A percentile compares a stretch with the other conserved stretches of the same genome.
Conservation (phyloP, 2,797 vertebrate genomes). For the Gobionotothen gibberifrons region DNA sequence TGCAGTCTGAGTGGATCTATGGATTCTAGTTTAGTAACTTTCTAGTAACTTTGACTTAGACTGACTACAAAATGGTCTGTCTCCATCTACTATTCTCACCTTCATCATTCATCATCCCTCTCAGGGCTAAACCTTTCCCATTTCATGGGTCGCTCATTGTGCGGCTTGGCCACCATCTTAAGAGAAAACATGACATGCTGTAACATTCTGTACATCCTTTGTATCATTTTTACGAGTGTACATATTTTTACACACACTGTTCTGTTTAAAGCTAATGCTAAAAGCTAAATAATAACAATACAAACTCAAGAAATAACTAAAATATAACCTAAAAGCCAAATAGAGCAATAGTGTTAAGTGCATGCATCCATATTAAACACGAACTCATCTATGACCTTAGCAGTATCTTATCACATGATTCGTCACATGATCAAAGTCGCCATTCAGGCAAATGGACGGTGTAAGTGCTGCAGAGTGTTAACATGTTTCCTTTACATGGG, state of each 20-base stretch:
- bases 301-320: conserved; percentile 40
- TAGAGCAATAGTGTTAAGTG: conserved; percentile 57
- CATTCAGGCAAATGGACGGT: conserved; percentile 39
- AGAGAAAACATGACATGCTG: conserved; percentile 56
- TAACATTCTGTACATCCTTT: conserved; percentile 57
- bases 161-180: conserved; percentile 69
- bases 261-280: conserved; percentile 72
- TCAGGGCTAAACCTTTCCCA: conserved; percentile 22
- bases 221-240: conserved; percentile 60
- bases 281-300: conserved; percentile 61
- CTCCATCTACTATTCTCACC: background rate
- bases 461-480: conserved; percentile 33
- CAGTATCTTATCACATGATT: conserved; percentile 21
- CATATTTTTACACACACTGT: conserved; percentile 70
- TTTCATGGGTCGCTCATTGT: conserved; percentile 52
- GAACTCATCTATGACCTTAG: conserved; percentile 57
- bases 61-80: background rate
- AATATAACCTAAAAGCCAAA: conserved; percentile 60
- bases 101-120: conserved; percentile 5
- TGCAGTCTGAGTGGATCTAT: conserved; percentile 6
- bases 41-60: background rate
- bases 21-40: background rate
- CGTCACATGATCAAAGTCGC: conserved; percentile 1
- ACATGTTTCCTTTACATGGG: conserved; percentile 42
- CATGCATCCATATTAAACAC: conserved; percentile 72